Conservation (phyloP, 2,888 invertebrate species). For the Perizoma flavofasciatum region DNA sequence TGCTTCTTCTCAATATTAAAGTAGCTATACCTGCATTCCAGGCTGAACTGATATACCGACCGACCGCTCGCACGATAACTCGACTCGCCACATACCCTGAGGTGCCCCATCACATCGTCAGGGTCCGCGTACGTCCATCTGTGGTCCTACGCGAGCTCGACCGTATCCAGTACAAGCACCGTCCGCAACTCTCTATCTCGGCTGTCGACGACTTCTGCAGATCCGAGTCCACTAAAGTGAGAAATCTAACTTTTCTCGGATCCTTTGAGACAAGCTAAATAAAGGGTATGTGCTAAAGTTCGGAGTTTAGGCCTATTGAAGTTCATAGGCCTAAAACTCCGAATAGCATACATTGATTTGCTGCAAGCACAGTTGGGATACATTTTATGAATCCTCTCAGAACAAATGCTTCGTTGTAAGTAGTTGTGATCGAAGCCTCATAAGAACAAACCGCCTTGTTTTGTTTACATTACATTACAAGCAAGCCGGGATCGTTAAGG, state of each 20-base stretch:
- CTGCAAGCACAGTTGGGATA: no score
- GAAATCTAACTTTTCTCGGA: background rate
- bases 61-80: constrained; percentile 76
- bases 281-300: no score
- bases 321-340: no score
- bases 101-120: constrained; percentile 81
- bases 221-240: constrained; percentile 89
- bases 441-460: no score
- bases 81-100: constrained; percentile 85
- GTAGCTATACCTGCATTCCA: constrained; percentile 48
- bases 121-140: constrained; percentile 85
- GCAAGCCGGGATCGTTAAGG: no score
- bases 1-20: constrained; percentile 2
- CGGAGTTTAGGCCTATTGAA: no score
- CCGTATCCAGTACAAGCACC: constrained; percentile 86
- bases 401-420: no score
- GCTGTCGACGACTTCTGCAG: constrained; percentile 91
- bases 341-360: no score
- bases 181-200: constrained; percentile 85
- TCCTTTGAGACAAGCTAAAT: background rate
- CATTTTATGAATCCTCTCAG: no score
- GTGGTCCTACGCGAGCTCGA: constrained; percentile 87
- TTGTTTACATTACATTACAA: no score
- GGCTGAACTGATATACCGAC: constrained; percentile 78
- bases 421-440: no score